phyloP scores from a whole-genome alignment of 1,140 invertebrate genomes.

The Cataglyphis hispanica region DNA sequence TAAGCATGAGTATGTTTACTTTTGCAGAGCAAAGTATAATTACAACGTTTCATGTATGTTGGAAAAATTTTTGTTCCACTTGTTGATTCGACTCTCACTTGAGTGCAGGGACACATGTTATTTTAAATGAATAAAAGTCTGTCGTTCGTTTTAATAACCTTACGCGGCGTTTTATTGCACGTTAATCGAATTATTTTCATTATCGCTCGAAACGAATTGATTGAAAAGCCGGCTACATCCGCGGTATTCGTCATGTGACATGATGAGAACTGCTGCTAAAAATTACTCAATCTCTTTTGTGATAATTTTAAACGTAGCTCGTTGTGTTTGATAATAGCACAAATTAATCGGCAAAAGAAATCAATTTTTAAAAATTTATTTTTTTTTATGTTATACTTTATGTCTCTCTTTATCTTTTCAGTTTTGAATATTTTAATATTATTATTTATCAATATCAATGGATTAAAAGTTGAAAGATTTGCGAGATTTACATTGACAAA shows the following conservation, averaged over 20 bases:
- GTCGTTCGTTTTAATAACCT: conserved; percentile 60
- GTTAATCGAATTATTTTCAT: conserved; percentile 59
- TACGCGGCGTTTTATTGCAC: conserved; percentile 24
- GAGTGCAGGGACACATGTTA: conserved; percentile 25
- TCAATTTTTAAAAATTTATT: no score
- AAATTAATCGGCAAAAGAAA: conserved; percentile 1
- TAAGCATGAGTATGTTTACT: conserved; percentile 14
- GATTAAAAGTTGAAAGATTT: neutral
- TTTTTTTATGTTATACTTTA: no score
- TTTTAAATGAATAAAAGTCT: conserved; percentile 37
- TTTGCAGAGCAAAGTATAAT: conserved; percentile 25
- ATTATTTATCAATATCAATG: no score
- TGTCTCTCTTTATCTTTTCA: no score
- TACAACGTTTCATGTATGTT: conserved; percentile 25
- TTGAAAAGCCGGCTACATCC: conserved; percentile 5
- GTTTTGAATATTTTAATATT: no score
- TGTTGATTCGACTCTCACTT: conserved; percentile 53
- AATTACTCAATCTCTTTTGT: neutral
- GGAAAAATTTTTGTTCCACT: conserved; percentile 62
- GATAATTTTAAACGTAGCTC: conserved; percentile 17
- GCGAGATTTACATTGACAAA: conserved; percentile 6
- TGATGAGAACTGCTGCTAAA: neutral
- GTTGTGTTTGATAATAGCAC: conserved; percentile 8
- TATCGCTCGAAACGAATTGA: conserved; percentile 44
- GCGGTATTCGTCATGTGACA: neutral